Percentiles rank a stretch among this genome's conserved stretches.
Evolutionary conservation across 2,888 invertebrate species (phyloP).

Genomic region (Drosophila longiperda): DNA sequence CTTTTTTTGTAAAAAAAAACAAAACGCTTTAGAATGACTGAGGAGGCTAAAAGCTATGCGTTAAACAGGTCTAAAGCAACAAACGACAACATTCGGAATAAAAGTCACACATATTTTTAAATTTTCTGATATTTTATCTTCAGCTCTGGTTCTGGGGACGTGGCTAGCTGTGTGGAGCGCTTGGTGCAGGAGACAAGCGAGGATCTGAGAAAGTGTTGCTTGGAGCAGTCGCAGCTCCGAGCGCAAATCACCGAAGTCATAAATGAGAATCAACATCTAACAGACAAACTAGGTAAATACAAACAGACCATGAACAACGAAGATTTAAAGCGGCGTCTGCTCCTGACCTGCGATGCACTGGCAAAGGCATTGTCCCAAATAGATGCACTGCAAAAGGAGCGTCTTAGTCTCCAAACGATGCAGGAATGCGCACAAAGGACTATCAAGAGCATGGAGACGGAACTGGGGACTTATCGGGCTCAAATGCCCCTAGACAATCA

Average conservation of each 20-base stretch:
- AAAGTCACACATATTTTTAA: not conserved
- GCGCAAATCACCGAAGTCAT: conserved; percentile 81
- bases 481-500: conserved; percentile 62
- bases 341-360: conserved; percentile 80
- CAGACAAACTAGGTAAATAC: conserved; percentile 65
- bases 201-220: conserved; percentile 74
- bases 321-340: conserved; percentile 60
- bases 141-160: conserved; percentile 48
- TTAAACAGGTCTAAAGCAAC: conserved; percentile 37
- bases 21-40: conserved; percentile 39
- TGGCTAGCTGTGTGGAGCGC: conserved; percentile 72
- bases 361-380: conserved; percentile 84
- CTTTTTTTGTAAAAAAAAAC: not conserved
- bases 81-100: not conserved
- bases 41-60: conserved; percentile 46
- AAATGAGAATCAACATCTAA: conserved; percentile 82
- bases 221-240: conserved; percentile 78
- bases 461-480: conserved; percentile 86
- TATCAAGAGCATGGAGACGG: conserved; percentile 88
- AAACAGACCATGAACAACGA: conserved; percentile 45
- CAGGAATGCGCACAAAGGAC: conserved; percentile 89
- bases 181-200: conserved; percentile 74
- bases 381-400: conserved; percentile 86
- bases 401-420: conserved; percentile 87
- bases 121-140: not conserved